Percentiles rank a stretch among this genome's conserved stretches.
Evolutionary conservation across 2,113 vertebrate species (phyloP).

Genomic region (Aspidoscelis tigris): DNA sequence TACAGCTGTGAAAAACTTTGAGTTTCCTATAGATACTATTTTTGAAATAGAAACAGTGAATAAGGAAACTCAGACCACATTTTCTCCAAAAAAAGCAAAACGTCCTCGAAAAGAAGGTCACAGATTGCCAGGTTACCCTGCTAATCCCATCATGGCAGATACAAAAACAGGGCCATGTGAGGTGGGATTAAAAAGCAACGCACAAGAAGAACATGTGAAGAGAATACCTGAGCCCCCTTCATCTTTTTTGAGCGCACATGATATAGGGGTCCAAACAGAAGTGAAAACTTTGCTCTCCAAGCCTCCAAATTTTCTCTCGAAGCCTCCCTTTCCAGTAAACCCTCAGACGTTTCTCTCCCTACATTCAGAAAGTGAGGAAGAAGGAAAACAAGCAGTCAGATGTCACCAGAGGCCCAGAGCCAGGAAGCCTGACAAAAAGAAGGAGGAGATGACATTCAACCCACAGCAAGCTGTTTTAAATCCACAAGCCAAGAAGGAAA

Average conservation of each 20-base stretch:
- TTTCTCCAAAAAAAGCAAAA: constrained; percentile 46
- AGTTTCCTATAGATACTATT: constrained; percentile 33
- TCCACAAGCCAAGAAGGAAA: constrained; percentile 42
- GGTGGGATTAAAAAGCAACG: constrained; percentile 45
- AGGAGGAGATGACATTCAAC: not conserved
- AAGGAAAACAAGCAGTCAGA: constrained; percentile 40
- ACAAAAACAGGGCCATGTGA: constrained; percentile 45
- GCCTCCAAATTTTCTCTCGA: not conserved
- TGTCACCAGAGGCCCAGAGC: constrained; percentile 42
- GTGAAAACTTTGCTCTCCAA: constrained; percentile 30
- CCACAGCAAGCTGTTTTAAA: constrained; percentile 26
- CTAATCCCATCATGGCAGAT: constrained; percentile 38
- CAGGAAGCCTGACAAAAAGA: constrained; percentile 48
- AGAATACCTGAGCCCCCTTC: constrained; percentile 35
- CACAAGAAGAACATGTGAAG: constrained; percentile 14
- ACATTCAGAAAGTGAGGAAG: constrained; percentile 45
- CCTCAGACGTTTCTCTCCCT: constrained; percentile 34
- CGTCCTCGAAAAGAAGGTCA: constrained; percentile 48
- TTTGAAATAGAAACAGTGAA: constrained; percentile 39
- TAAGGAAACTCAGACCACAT: constrained; percentile 50
- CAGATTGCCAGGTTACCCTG: constrained; percentile 22
- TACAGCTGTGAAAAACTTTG: constrained; percentile 14
- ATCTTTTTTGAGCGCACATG: constrained; percentile 27
- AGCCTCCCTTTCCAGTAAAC: constrained; percentile 37
- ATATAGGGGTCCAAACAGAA: constrained; percentile 44